These are phyloP conservation scores for Paraplagusia blochii DNA, from an alignment of 2,113 vertebrate genomes.

Conservation along the genomic window DNA sequence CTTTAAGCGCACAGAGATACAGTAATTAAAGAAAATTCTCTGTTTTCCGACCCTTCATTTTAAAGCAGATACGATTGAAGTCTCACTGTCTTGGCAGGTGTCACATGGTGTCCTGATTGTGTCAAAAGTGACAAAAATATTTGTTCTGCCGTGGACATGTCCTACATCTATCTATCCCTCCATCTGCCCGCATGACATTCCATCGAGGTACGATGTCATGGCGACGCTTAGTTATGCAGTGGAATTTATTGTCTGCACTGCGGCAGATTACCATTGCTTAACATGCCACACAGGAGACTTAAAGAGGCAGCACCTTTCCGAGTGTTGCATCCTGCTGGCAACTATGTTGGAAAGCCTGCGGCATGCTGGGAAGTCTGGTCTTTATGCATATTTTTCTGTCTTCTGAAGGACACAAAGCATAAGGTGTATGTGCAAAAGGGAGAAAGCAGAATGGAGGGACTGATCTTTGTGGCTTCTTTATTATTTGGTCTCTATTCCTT, in stretches of 20 bases:
- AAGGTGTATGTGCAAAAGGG: conserved; percentile 8
- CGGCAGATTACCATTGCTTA: conserved; percentile 77
- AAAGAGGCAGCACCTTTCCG: conserved; percentile 67
- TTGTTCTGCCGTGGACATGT: conserved; percentile 40
- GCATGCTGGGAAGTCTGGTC: conserved; percentile 57
- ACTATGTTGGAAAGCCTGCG: conserved; percentile 52
- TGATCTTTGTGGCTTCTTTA: not conserved
- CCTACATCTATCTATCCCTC: conserved; percentile 37
- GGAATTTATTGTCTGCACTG: conserved; percentile 76
- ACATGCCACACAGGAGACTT: conserved; percentile 71
- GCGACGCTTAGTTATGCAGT: conserved; percentile 70
- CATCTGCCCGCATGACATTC: conserved; percentile 60
- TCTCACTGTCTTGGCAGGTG: conserved; percentile 22
- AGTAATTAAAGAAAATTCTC: conserved; percentile 50
- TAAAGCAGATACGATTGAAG: conserved; percentile 26
- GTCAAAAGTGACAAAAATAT: conserved; percentile 44
- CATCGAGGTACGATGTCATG: conserved; percentile 68
- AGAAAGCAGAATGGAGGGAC: not conserved
- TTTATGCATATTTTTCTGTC: conserved; percentile 44
- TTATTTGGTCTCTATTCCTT: not conserved
- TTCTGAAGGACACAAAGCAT: conserved; percentile 49
- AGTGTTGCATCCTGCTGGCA: conserved; percentile 65
- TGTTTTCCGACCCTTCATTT: not conserved
- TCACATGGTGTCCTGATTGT: conserved; percentile 49
- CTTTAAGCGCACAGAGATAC: conserved; percentile 41